phyloP scores from a whole-genome alignment of 2,888 invertebrate genomes.

The Drosophila paracracens region DNA sequence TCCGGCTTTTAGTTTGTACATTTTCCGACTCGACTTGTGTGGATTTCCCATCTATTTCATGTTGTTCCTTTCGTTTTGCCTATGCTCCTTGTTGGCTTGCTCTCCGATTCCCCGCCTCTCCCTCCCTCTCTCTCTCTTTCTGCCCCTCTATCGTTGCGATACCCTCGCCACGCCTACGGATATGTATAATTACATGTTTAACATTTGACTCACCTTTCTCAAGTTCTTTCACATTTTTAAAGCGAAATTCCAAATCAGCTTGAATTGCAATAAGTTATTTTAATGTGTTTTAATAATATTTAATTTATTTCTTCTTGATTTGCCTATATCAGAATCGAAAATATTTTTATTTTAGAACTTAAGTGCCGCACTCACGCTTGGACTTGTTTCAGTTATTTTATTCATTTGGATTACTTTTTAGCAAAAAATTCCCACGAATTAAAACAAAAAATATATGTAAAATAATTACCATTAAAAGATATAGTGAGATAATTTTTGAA shows the following conservation, averaged over 20 bases:
- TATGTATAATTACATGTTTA: conserved; percentile 34
- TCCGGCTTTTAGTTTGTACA: conserved; percentile 72
- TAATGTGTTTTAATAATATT: neutral
- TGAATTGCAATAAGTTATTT: neutral
- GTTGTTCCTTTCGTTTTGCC: neutral
- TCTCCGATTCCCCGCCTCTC: neutral
- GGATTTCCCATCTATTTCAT: conserved; percentile 12
- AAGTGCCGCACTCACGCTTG: neutral
- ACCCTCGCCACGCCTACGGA: conserved; percentile 8
- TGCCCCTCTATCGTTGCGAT: neutral
- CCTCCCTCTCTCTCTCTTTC: neutral
- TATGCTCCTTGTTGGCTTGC: conserved; percentile 1
- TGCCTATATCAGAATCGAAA: neutral
- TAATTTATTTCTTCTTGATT: neutral
- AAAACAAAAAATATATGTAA: neutral
- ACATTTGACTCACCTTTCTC: neutral
- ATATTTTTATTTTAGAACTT: neutral
- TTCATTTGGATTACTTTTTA: neutral
- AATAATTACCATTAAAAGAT: neutral
- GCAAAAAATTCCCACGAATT: neutral
- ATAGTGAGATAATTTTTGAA: neutral
- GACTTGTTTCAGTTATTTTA: neutral
- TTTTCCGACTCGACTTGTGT: conserved; percentile 40
- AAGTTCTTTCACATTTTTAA: neutral
- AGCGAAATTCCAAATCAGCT: neutral